These are phyloP conservation scores for Caenorhabditis sulstoni DNA, from an alignment of 2,888 invertebrate species.

Conservation along the genomic window DNA sequence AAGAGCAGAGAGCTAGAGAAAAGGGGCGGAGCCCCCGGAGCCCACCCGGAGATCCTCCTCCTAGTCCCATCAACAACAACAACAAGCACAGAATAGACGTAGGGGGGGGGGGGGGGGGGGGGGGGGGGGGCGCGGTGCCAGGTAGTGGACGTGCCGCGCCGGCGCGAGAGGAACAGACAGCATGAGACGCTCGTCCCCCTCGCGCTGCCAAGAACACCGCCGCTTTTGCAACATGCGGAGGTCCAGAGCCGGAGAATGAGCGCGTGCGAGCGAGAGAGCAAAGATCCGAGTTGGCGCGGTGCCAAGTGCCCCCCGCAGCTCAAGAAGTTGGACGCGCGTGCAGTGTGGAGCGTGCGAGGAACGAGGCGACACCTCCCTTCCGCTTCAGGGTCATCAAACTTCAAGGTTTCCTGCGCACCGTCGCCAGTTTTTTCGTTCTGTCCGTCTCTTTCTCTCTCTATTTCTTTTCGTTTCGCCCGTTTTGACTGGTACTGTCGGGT, in stretches of 20 bases:
- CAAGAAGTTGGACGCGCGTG: constrained; percentile 29
- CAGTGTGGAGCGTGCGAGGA: constrained; percentile 10
- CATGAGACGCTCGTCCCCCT: constrained; percentile 18
- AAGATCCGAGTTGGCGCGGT: constrained; percentile 42
- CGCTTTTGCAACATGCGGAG: constrained; percentile 39
- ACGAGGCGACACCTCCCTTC: constrained; percentile 55
- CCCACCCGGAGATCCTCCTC: constrained; percentile 9
- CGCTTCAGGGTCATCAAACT: constrained; percentile 57
- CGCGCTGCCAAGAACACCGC: constrained; percentile 35
- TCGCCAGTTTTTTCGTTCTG: constrained; percentile 31
- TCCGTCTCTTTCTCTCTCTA: constrained; percentile 30
- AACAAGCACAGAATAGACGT: constrained; percentile 53
- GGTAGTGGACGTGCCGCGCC: constrained; percentile 31
- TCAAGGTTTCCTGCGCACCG: constrained; percentile 41
- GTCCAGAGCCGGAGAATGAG: too few species aligned
- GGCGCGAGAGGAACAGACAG: constrained; percentile 16
- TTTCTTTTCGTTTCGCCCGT: constrained; percentile 25
- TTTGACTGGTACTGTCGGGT: constrained; percentile 61
- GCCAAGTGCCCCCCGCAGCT: constrained; percentile 20
- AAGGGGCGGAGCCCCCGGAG: constrained; percentile 15
- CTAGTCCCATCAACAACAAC: too few species aligned
- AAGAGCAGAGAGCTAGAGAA: constrained; percentile 6
- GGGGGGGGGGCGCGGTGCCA: constrained; percentile 49
- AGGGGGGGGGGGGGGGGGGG: too few species aligned
- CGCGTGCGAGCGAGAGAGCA: too few species aligned